phyloP scores from a whole-genome alignment of 2,113 vertebrate species.

The Lathamus discolor region DNA sequence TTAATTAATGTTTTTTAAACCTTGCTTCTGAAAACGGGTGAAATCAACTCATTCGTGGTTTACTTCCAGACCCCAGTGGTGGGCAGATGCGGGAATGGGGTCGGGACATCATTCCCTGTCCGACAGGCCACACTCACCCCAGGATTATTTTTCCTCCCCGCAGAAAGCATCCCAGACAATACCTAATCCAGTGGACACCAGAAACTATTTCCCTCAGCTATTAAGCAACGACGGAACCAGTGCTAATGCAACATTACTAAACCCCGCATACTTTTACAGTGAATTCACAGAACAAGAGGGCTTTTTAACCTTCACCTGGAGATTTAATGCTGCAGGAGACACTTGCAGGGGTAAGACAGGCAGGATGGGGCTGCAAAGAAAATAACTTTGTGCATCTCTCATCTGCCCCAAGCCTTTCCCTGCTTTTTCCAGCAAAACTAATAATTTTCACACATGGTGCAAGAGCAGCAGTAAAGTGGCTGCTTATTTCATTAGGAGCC shows the following conservation, averaged over 20 bases:
- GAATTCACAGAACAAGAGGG: neutral
- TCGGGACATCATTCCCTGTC: neutral
- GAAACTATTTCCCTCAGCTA: conserved; percentile 13
- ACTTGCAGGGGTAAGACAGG: neutral
- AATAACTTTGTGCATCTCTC: neutral
- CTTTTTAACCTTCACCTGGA: conserved; percentile 14
- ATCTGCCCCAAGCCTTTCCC: neutral
- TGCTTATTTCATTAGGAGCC: conserved; percentile 56
- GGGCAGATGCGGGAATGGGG: neutral
- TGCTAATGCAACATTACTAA: neutral
- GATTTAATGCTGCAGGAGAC: neutral
- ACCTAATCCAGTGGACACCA: neutral
- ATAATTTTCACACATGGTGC: conserved; percentile 61
- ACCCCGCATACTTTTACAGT: neutral
- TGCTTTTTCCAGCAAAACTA: neutral
- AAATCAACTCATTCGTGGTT: neutral
- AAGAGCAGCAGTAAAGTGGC: conserved; percentile 7
- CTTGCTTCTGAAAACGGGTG: neutral
- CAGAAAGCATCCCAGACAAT: conserved; percentile 20
- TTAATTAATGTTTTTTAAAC: neutral
- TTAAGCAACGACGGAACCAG: neutral
- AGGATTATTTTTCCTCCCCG: neutral
- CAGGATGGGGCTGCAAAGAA: neutral
- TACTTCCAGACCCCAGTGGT: neutral
- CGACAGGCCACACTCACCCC: neutral